Percentiles rank a stretch among this genome's conserved stretches.
Conservation (phyloP, 2,113 vertebrate genomes). For the Dipodomys spectabilis region DNA sequence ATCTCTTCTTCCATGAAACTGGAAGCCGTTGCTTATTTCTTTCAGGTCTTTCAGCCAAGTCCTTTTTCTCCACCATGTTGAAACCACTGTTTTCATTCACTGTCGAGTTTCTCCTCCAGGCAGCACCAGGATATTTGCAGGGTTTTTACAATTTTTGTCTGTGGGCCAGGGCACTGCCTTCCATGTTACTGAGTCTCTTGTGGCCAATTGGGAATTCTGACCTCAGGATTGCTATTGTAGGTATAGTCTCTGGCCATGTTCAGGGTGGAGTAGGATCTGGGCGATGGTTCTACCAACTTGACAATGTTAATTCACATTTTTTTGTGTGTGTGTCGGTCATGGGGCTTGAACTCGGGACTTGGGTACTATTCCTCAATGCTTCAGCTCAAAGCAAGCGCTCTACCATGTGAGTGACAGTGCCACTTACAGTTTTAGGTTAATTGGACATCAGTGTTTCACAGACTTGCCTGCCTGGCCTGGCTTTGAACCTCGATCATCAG, state of each 20-base stretch:
- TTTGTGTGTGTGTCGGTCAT: no score
- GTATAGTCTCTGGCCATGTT: neutral
- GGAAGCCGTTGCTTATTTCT: neutral
- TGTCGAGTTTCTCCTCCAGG: fast-evolving
- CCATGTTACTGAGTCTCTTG: neutral
- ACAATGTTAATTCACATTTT: fast-evolving
- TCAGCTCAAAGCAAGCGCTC: no score
- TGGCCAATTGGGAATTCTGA: fast-evolving
- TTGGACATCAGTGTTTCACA: no score
- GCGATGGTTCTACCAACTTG: neutral
- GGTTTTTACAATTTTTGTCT: fast-evolving
- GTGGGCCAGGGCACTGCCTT: fast-evolving
- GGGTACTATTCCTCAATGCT: no score
- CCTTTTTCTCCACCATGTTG: neutral
- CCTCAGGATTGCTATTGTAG: neutral
- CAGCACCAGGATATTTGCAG: neutral
- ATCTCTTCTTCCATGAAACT: neutral
- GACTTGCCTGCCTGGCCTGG: no score
- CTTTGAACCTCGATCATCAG: no score
- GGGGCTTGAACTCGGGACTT: no score
- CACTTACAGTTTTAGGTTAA: no score
- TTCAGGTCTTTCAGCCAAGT: neutral
- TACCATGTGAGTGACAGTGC: no score
- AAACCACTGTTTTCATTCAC: neutral
- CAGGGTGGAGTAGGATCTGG: neutral